phyloP scores from a whole-genome alignment of 2,113 vertebrate species.

The Machaerirhynchus nigripectus region DNA sequence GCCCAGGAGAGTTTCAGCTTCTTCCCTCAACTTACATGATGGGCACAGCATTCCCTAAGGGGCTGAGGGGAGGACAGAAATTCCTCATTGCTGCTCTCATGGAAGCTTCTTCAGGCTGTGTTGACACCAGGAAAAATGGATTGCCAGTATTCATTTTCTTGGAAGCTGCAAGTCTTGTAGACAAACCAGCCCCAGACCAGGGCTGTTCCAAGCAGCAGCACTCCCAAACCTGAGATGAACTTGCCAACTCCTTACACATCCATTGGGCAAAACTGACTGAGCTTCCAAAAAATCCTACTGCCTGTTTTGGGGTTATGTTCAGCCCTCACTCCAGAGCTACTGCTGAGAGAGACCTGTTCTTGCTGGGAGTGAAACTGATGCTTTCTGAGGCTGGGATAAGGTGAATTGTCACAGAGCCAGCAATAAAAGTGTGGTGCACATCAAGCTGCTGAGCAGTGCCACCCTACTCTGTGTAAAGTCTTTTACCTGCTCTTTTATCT shows the following conservation, averaged over 20 bases:
- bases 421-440: neutral
- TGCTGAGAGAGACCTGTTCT: neutral
- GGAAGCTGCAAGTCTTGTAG: neutral
- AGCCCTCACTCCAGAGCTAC: neutral
- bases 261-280: neutral
- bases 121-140: neutral
- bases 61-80: neutral
- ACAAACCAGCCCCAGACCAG: neutral
- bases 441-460: neutral
- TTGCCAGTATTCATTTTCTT: neutral
- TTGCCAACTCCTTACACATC: neutral
- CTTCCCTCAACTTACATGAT: neutral
- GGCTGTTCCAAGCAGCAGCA: neutral
- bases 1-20: neutral
- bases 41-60: neutral
- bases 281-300: neutral
- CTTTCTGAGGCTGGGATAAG: neutral
- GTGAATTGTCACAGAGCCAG: neutral
- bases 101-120: neutral
- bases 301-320: neutral
- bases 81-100: neutral
- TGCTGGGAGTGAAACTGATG: neutral
- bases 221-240: neutral
- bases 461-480: neutral
- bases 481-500: neutral